These are phyloP conservation scores for Erpobdella octoculata DNA, from an alignment of 2,888 invertebrate genomes.

Conservation along the genomic window DNA sequence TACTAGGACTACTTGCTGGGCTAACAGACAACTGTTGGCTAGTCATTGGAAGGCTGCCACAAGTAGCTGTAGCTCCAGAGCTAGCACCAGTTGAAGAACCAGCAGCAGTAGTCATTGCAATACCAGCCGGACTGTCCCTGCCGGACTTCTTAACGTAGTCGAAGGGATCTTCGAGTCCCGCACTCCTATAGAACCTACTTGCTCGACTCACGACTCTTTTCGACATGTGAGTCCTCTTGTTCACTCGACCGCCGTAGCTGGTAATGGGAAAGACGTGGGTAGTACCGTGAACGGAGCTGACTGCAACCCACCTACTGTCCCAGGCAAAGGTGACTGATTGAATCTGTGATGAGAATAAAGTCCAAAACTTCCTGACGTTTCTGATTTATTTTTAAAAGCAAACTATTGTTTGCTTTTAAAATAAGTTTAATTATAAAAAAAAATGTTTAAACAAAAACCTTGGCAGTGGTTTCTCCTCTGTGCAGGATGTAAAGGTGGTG, in stretches of 20 bases:
- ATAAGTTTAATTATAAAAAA: not conserved
- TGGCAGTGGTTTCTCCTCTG: conserved; percentile 88
- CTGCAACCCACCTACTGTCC: conserved; percentile 89
- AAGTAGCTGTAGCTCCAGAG: conserved; percentile 43
- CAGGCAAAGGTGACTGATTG: conserved; percentile 81
- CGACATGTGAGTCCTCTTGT: conserved; percentile 28
- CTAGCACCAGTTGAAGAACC: conserved; percentile 46
- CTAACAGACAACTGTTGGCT: not conserved
- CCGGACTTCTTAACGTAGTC: conserved; percentile 39
- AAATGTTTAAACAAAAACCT: conserved; percentile 57
- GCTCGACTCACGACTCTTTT: conserved; percentile 58
- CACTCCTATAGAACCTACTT: conserved; percentile 89
- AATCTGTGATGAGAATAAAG: conserved; percentile 52
- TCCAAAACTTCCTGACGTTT: too few species aligned
- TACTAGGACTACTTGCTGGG: not conserved
- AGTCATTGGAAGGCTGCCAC: not conserved
- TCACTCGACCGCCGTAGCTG: conserved; percentile 81
- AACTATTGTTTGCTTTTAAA: too few species aligned
- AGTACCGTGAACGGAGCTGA: conserved; percentile 88
- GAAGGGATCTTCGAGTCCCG: conserved; percentile 64
- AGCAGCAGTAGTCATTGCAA: not conserved
- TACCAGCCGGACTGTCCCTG: conserved; percentile 65
- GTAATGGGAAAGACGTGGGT: conserved; percentile 95
- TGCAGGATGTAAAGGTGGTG: conserved; percentile 88
- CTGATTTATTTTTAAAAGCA: too few species aligned